phyloP scores from a whole-genome alignment of 1,140 invertebrate species.

The Drosophila nannoptera region DNA sequence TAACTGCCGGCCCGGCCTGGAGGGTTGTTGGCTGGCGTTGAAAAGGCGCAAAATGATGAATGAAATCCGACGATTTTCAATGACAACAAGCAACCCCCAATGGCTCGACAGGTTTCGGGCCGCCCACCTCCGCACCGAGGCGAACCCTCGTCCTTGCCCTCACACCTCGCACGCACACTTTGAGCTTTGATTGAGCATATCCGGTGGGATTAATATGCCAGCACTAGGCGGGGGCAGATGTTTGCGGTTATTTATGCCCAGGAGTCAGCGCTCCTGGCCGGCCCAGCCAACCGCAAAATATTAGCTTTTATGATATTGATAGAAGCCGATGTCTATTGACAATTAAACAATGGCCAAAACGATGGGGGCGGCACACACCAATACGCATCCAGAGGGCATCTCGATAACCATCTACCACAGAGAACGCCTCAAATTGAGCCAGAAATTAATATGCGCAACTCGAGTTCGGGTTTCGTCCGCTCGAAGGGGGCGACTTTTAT shows the following conservation, averaged over 20 bases:
- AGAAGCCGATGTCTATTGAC: slow-evolving; percentile 78
- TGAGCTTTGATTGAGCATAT: slow-evolving; percentile 79
- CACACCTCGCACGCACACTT: slow-evolving; percentile 59
- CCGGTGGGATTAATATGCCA: slow-evolving; percentile 72
- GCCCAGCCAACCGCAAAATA: slow-evolving; percentile 77
- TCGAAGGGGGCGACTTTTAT: slow-evolving; percentile 23
- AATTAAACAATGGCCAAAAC: slow-evolving; percentile 73
- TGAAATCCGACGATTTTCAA: slow-evolving; percentile 77
- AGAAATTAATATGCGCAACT: slow-evolving; percentile 53
- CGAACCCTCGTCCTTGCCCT: slow-evolving; percentile 13
- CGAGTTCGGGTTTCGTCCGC: neutral
- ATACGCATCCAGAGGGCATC: too few relatives aligned
- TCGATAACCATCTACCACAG: slow-evolving; percentile 46
- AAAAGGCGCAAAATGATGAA: slow-evolving; percentile 78
- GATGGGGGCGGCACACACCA: slow-evolving; percentile 19
- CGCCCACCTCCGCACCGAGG: slow-evolving; percentile 22
- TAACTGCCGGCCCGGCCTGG: slow-evolving; percentile 23
- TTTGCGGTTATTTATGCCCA: slow-evolving; percentile 52
- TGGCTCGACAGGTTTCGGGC: slow-evolving; percentile 49
- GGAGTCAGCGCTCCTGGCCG: slow-evolving; percentile 46
- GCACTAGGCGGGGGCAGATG: slow-evolving; percentile 40
- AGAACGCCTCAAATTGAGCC: slow-evolving; percentile 25
- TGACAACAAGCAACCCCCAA: slow-evolving; percentile 56
- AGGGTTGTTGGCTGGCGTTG: slow-evolving; percentile 63
- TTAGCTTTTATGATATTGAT: slow-evolving; percentile 79